Conservation (phyloP, 2,113 vertebrate genomes). For the Hystrix brachyura region DNA sequence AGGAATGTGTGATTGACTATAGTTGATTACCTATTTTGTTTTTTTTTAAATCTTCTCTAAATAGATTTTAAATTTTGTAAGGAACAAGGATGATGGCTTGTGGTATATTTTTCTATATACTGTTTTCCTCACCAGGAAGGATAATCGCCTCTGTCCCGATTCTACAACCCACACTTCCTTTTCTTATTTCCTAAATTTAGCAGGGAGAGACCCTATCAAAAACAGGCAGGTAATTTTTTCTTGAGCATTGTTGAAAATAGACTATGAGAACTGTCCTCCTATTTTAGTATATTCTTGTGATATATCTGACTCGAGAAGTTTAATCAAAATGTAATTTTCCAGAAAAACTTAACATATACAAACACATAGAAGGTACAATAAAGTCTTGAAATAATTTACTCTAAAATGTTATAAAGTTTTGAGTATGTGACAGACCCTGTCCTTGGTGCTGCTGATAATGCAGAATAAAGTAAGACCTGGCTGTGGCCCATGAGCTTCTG, state of each 20-base stretch:
- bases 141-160: not conserved
- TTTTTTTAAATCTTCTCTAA: conserved; percentile 26
- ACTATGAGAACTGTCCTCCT: not conserved
- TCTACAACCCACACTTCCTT: not conserved
- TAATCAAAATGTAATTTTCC: not conserved
- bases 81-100: not conserved
- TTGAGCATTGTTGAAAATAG: not conserved
- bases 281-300: not conserved
- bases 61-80: conserved; percentile 44
- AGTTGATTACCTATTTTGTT: not conserved
- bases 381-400: not conserved
- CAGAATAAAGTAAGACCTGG: not conserved
- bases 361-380: not conserved
- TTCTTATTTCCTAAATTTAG: not conserved
- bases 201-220: not conserved
- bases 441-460: not conserved
- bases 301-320: conserved; percentile 18
- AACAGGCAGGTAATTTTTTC: not conserved
- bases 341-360: not conserved
- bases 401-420: not conserved
- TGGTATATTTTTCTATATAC: not conserved
- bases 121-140: not conserved
- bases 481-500: accelerated
- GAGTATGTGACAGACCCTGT: not conserved
- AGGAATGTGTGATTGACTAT: not conserved